Conservation (phyloP, 1,140 invertebrate species). For the Grapholita molesta region DNA sequence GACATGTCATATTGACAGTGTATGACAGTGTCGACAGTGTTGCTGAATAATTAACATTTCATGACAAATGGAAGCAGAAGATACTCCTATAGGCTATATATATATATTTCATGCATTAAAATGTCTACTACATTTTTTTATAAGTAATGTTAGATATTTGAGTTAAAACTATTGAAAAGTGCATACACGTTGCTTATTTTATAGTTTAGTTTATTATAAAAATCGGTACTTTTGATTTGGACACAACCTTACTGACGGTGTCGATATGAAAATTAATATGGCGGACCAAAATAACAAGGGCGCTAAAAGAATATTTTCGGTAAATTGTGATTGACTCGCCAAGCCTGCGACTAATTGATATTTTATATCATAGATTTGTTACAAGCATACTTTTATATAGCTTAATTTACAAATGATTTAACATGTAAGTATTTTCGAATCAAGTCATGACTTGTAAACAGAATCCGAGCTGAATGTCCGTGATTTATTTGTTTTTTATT, state of each 20-base stretch:
- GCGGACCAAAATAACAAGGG: conserved; percentile 76
- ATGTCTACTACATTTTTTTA: no score
- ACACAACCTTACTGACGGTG: background rate
- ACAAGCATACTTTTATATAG: background rate
- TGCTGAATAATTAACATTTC: background rate
- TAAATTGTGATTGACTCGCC: conserved; percentile 39
- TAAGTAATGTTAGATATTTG: background rate
- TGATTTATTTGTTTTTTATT: conserved; percentile 3
- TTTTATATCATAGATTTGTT: conserved; percentile 10
- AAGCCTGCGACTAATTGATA: conserved; percentile 37
- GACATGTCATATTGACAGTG: no score
- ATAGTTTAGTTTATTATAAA: background rate
- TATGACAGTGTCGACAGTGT: background rate
- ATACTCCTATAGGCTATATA: no score
- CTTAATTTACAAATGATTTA: background rate
- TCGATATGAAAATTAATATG: conserved; percentile 60
- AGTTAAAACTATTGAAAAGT: background rate
- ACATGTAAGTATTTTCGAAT: conserved; percentile 4
- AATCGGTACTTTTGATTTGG: background rate
- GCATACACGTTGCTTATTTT: no score
- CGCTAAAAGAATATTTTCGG: conserved; percentile 72
- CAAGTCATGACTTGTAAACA: conserved; percentile 14
- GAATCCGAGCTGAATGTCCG: background rate
- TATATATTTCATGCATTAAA: no score
- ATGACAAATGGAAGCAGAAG: no score